Base-by-base conservation (phyloP, 2,113 vertebrate species). In the Carassius gibelio region DNA sequence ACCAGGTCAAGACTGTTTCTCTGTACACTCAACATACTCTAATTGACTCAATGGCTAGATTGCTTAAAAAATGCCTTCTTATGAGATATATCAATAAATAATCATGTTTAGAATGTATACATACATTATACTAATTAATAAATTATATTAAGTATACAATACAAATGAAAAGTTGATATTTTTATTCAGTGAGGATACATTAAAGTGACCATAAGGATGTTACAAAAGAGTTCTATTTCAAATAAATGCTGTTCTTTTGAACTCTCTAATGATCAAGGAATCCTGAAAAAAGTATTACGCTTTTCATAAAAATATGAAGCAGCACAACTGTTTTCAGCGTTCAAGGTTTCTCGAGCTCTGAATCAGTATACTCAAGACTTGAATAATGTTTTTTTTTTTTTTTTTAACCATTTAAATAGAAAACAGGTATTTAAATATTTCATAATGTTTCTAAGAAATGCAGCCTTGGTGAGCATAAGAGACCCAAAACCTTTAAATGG, bases 1-100 rank as follows among this genome's bases (percentile, higher is more conserved):
- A 82, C 81, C 57, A 45, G 69, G 69, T 68, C 77, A 81, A 84
- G 42, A 81, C 21, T 59, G 90, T 88, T 89, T 87, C 45, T 85
- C 64, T 61, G 17, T 69, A 45, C 81, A 71, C 66, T 82, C 81
- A 57, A 82, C 64, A 72, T 55, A 14, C 48, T 59, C 66, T 69
- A 82, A 72, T 71, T 59, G 68, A 72, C 19, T 64, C 3, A 81
- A 68, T 81, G n/a, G 8, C 79, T 23, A 14, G 30, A 42, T 57
- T 38, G 66, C 17, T 79, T 57, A 19, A 78, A 78, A 59, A 52
- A 50, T 23, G 13, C 26, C 72, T 2, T 71, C 68, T 71, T 71
- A 42, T 71, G 17, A 42, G n/a, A 55, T 55, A 42, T 8, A 77
- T 23, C 17, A 45, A 80, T 45, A 64, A 15, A 64, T 64, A 48